These are phyloP conservation scores for Takifugu ocellatus DNA, from an alignment of 2,797 vertebrate species.

Conservation along the genomic window DNA sequence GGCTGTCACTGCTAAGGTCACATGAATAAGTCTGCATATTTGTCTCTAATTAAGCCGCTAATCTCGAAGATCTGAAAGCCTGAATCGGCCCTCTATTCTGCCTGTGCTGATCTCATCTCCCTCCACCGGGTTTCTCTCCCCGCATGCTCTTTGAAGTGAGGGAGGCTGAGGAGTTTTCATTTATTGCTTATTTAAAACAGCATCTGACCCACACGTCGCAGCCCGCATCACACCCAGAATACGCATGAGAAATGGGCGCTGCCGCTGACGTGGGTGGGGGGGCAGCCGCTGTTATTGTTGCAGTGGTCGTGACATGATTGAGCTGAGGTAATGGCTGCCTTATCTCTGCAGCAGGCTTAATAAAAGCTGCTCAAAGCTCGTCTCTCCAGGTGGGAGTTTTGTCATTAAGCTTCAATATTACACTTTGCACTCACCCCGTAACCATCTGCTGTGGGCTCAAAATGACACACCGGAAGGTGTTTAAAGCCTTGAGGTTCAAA, in stretches of 20 bases:
- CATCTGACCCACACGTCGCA: conserved; percentile 53
- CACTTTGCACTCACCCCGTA: conserved; percentile 47
- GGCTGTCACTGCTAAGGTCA: conserved; percentile 68
- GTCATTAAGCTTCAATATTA: conserved; percentile 59
- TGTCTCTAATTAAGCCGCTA: conserved; percentile 71
- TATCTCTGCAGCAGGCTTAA: conserved; percentile 64
- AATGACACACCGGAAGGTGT: conserved; percentile 40
- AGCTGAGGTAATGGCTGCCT: conserved; percentile 61
- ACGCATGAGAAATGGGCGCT: conserved; percentile 27
- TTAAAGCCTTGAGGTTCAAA: conserved; percentile 42
- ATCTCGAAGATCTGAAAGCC: conserved; percentile 74
- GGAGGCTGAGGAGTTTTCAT: conserved; percentile 75
- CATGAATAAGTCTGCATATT: conserved; percentile 72
- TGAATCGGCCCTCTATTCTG: conserved; percentile 73
- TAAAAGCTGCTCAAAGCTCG: conserved; percentile 55
- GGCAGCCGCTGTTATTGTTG: conserved; percentile 55
- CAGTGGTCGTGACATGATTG: conserved; percentile 65
- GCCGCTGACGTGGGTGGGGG: conserved; percentile 39
- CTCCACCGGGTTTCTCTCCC: conserved; percentile 60
- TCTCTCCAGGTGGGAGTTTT: conserved; percentile 65
- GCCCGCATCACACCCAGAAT: conserved; percentile 15
- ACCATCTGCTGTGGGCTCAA: conserved; percentile 47
- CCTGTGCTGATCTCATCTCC: conserved; percentile 73
- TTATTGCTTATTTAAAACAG: conserved; percentile 67
- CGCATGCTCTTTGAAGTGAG: conserved; percentile 62